Conservation (phyloP, 64 coral and sea anemone genomes). For the Montipora foliosa region DNA sequence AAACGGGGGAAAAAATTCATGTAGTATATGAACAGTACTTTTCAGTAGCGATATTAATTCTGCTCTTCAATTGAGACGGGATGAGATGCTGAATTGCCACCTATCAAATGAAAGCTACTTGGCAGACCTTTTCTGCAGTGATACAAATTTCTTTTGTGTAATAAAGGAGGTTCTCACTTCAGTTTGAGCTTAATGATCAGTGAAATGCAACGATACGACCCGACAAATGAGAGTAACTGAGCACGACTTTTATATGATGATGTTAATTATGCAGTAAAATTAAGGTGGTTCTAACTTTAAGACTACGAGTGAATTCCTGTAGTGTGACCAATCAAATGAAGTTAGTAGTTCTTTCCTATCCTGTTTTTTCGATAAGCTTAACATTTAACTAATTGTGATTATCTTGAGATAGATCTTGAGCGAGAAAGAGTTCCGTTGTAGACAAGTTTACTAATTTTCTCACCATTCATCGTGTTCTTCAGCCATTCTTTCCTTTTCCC, state of each 20-base stretch:
- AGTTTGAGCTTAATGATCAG: not conserved
- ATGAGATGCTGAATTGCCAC: no score
- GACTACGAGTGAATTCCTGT: no score
- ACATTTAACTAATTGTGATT: not conserved
- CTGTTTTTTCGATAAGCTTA: not conserved
- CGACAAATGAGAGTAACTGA: not conserved
- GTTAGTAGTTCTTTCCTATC: not conserved
- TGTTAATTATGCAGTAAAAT: not conserved
- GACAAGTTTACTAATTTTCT: not conserved
- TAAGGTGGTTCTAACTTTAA: not conserved
- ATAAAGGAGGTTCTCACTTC: not conserved
- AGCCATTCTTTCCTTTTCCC: slow-evolving; percentile 92
- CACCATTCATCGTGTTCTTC: slow-evolving; percentile 92
- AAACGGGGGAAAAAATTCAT: no score
- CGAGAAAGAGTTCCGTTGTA: not conserved
- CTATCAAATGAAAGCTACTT: no score
- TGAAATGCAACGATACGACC: not conserved
- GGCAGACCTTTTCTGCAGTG: no score
- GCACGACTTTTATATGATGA: not conserved
- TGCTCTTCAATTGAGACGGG: no score
- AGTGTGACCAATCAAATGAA: not conserved
- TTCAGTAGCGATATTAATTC: no score
- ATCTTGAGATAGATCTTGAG: not conserved
- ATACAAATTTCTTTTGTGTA: no score
- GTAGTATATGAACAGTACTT: no score